phyloP scores from a whole-genome alignment of 2,797 vertebrate species.

The Helarctos malayanus region DNA sequence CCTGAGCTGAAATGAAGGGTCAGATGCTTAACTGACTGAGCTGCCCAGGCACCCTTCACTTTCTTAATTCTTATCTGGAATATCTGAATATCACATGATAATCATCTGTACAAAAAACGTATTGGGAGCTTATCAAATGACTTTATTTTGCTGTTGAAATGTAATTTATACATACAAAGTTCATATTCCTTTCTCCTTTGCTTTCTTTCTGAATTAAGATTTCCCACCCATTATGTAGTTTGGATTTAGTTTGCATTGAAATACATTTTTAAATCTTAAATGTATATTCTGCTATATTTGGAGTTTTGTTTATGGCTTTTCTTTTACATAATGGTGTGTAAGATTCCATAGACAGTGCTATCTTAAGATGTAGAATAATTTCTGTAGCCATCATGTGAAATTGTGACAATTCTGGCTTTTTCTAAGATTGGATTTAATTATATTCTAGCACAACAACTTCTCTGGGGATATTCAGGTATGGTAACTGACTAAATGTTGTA shows the following conservation, averaged over 20 bases:
- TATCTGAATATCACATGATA: not conserved
- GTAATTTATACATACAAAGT: not conserved
- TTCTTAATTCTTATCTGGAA: constrained; percentile 24
- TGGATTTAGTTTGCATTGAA: constrained; percentile 32
- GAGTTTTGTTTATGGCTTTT: constrained; percentile 55
- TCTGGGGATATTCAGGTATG: constrained; percentile 99
- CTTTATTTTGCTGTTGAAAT: not conserved
- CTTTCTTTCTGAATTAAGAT: constrained; percentile 24
- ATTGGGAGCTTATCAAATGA: not conserved
- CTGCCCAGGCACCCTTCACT: not conserved
- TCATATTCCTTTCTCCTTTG: not conserved
- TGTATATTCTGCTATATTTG: constrained; percentile 36
- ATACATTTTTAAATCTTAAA: constrained; percentile 30
- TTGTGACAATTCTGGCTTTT: constrained; percentile 65
- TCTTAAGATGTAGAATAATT: constrained; percentile 66
- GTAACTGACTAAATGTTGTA: constrained; percentile 83
- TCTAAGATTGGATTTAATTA: constrained; percentile 90
- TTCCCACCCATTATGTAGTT: not conserved
- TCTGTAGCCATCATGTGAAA: constrained; percentile 63
- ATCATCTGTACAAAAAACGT: not conserved
- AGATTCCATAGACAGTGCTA: constrained; percentile 52
- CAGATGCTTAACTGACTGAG: not conserved
- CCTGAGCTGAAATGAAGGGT: not conserved
- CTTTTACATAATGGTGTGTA: constrained; percentile 23
- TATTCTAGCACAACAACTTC: constrained; percentile 96